phyloP scores from a whole-genome alignment of 2,113 vertebrate genomes.

The Rana temporaria region DNA sequence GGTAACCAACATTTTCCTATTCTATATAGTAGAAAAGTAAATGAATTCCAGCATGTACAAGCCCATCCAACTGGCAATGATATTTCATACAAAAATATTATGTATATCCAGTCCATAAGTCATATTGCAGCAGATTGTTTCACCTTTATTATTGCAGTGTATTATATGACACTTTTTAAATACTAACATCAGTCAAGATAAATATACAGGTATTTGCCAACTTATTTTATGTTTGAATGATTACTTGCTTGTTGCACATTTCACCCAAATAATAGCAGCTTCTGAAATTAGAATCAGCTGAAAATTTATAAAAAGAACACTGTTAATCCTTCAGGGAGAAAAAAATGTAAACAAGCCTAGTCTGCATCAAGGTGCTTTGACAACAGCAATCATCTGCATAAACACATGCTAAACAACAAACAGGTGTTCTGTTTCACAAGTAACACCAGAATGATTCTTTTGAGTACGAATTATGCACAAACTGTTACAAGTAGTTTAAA shows the following conservation, averaged over 20 bases:
- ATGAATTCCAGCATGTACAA: no score
- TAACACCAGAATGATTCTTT: conserved; percentile 80
- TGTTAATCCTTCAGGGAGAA: conserved; percentile 82
- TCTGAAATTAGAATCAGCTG: conserved; percentile 81
- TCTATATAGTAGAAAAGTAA: no score
- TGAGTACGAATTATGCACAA: conserved; percentile 78
- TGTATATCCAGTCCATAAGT: no score
- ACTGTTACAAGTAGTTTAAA: conserved; percentile 86
- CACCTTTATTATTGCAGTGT: no score
- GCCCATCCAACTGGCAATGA: no score
- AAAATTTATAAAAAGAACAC: conserved; percentile 82
- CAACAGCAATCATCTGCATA: conserved; percentile 89
- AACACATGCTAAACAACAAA: conserved; percentile 88
- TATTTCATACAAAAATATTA: no score
- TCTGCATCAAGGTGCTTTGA: conserved; percentile 86
- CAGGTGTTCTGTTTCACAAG: conserved; percentile 92
- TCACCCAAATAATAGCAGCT: conserved; percentile 79
- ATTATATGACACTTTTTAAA: no score
- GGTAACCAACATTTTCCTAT: no score
- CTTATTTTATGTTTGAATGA: conserved; percentile 72
- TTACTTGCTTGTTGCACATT: conserved; percentile 83
- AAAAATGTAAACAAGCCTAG: conserved; percentile 83
- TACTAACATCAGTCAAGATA: conserved; percentile 78
- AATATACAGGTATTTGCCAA: neutral
- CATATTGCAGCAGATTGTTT: no score